phyloP scores from a whole-genome alignment of 2,888 invertebrate species.

The Oxytorus armatus region DNA sequence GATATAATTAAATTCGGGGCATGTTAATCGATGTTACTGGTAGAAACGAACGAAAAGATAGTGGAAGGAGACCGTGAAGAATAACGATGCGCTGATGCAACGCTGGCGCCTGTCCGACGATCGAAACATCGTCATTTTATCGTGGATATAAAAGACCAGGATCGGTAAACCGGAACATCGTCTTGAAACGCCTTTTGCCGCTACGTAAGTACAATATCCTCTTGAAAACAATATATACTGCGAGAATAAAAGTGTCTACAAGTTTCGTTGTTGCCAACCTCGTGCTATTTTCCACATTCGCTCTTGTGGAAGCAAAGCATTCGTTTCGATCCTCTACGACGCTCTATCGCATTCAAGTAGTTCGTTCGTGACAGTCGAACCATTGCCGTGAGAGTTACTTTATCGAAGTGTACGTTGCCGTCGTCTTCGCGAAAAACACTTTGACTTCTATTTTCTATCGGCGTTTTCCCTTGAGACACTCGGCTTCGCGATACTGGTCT shows the following conservation, averaged over 20 bases:
- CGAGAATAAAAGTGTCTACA: neutral
- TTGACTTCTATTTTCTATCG: conserved; percentile 29
- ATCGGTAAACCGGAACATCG: conserved; percentile 46
- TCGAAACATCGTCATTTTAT: conserved; percentile 49
- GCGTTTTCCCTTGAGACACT: conserved; percentile 10
- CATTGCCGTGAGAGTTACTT: conserved; percentile 29
- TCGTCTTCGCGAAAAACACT: conserved; percentile 36
- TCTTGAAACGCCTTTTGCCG: conserved; percentile 44
- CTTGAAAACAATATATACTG: conserved; percentile 2
- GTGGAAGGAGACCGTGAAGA: conserved; percentile 45
- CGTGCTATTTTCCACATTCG: conserved; percentile 24
- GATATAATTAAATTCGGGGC: conserved; percentile 27
- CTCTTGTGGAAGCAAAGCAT: conserved; percentile 37
- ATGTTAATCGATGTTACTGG: conserved; percentile 48
- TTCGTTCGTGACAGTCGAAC: conserved; percentile 13
- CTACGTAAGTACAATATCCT: conserved; percentile 54
- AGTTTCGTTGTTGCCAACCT: conserved; percentile 24
- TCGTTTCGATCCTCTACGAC: conserved; percentile 22
- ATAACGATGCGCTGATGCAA: conserved; percentile 61
- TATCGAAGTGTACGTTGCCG: conserved; percentile 15
- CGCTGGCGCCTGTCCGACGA: conserved; percentile 50
- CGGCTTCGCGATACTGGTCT: neutral
- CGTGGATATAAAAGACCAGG: conserved; percentile 49
- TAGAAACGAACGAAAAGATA: conserved; percentile 29
- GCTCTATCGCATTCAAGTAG: conserved; percentile 25